Evolutionary conservation across 2,113 vertebrate genomes (phyloP), one percentile per base, ranked within the genome.

Genomic region (Sinocyclocheilus rhinocerous): DNA sequence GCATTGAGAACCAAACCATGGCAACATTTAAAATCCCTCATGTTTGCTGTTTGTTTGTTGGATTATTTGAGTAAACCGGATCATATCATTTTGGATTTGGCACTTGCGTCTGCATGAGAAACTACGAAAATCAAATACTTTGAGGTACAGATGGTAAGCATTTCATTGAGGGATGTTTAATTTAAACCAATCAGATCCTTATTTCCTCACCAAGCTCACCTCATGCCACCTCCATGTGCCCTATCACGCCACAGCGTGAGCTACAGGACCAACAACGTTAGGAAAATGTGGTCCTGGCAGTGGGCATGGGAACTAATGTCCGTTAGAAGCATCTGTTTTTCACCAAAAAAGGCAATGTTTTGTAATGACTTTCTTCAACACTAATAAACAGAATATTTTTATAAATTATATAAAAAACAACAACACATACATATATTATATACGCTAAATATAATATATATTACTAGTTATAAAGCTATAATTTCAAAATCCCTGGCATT

Each of bases 61-160:
- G 33, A 72, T 72, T 72, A 72, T 72, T 72, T 42, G 33, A 72
- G 69, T 72, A 72, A 72, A 72, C 69, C 36, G 18, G 33, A 72
- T 72, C 33, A 72, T 29, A 77, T 77, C 24, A 52, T 55, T 77
- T 77, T 18, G 6, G 13, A 76, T 29, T 76, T 76, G 75, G 75
- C 75, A 77, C 11, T 39, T 39, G 20, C 7, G 12, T 79, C 76
- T 6, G 20, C 18, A 57, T 57, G 52, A 78, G 76, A 78, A 55
- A 78, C 16, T 33, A 57, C 18, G 18, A 3, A 22, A 36, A 57
- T 33, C 26, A 57, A 78, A 57, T 78, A 20, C 52, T 57, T 36
- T 1, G 48, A 22, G 18, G 26, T 36, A 36, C 76, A 78, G 26
- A 57, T 57, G 45, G 48, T 59, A 78, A 78, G 76, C 16, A 57